Percentiles rank a stretch among this genome's conserved stretches.
phyloP scores from a whole-genome alignment of 1,140 invertebrate genomes.

The Chrysoperla carnea region DNA sequence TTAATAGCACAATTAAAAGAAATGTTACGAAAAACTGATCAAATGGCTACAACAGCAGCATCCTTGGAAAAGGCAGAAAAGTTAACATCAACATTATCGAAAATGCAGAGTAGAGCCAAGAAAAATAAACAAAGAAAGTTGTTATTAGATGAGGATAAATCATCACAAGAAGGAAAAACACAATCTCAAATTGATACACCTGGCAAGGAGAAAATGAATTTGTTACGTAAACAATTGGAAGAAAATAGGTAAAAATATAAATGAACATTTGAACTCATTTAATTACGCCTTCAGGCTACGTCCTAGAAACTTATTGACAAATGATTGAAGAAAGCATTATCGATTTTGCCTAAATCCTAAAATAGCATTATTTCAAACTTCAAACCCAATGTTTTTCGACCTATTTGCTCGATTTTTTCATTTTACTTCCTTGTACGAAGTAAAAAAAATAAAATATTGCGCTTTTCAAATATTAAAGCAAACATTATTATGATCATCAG shows the following conservation, averaged over 20 bases:
- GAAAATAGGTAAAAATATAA: slow-evolving; percentile 21
- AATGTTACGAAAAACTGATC: slow-evolving; percentile 20
- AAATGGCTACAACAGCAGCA: slow-evolving; percentile 9
- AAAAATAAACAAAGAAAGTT: slow-evolving; percentile 11
- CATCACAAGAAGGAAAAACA: slow-evolving; percentile 3
- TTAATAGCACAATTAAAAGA: slow-evolving; percentile 20
- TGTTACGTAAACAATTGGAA: slow-evolving; percentile 28
- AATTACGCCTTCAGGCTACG: too few relatives aligned
- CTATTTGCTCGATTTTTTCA: too few relatives aligned
- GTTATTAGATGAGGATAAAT: slow-evolving; percentile 3
- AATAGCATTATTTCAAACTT: too few relatives aligned
- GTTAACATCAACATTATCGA: slow-evolving; percentile 18
- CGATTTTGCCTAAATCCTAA: too few relatives aligned
- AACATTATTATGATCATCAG: too few relatives aligned
- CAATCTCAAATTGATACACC: slow-evolving; percentile 10
- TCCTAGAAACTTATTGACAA: too few relatives aligned
- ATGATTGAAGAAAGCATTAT: too few relatives aligned
- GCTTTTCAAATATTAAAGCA: too few relatives aligned
- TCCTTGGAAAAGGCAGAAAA: slow-evolving; percentile 21
- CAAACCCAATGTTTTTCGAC: too few relatives aligned
- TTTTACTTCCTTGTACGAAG: too few relatives aligned
- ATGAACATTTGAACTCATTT: background rate
- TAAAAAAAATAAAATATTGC: too few relatives aligned
- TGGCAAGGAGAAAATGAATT: slow-evolving; percentile 26
- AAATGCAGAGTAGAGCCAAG: slow-evolving; percentile 16